Conservation (phyloP, 2,797 vertebrate species). For the Tragelaphus eurycerus region DNA sequence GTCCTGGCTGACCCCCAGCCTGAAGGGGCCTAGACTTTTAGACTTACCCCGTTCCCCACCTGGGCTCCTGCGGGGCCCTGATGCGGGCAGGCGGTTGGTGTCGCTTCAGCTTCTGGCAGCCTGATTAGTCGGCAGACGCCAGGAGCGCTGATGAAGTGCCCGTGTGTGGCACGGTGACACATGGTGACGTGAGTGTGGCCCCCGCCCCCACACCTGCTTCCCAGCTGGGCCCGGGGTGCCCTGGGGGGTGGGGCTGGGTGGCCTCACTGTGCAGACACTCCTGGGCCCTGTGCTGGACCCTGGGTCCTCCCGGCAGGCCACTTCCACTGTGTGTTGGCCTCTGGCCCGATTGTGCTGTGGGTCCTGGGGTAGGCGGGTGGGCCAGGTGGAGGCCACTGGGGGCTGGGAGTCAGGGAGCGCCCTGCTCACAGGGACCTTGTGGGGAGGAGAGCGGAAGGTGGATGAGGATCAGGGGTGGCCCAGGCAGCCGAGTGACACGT, state of each 20-base stretch:
- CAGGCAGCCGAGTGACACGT: fast-evolving
- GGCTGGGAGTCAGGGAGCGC: background rate
- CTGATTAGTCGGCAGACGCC: background rate
- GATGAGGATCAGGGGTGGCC: fast-evolving
- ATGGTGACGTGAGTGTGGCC: background rate
- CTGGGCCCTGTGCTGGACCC: background rate
- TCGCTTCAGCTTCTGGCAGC: background rate
- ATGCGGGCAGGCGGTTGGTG: background rate
- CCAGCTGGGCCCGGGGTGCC: background rate
- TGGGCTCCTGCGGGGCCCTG: background rate
- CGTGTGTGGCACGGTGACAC: background rate
- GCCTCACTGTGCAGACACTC: background rate
- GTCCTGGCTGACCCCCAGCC: background rate
- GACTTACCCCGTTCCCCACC: too few relatives aligned
- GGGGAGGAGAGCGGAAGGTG: background rate
- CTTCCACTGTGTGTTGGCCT: background rate
- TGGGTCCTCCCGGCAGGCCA: fast-evolving
- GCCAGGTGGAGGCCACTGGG: background rate
- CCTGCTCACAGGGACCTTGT: background rate
- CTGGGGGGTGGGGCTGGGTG: background rate
- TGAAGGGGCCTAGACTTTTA: background rate
- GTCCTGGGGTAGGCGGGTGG: background rate
- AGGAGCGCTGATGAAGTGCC: background rate
- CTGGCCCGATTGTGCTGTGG: background rate
- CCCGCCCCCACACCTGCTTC: background rate